A percentile compares a stretch with the other conserved stretches of the same genome.
phyloP scores from a whole-genome alignment of 2,113 vertebrate species.

The Myotis yumanensis region DNA sequence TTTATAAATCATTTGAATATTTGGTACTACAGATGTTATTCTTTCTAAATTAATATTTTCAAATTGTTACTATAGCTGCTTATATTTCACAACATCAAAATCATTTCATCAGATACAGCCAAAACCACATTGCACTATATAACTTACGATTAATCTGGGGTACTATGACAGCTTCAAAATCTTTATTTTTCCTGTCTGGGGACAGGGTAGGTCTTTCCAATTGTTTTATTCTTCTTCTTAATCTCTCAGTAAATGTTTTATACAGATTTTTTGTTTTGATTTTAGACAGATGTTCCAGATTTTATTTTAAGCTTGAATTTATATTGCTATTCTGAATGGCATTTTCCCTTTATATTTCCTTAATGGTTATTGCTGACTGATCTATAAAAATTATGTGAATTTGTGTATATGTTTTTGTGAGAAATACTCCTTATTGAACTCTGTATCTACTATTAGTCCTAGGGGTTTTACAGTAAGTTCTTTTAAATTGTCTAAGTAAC shows the following conservation, averaged over 20 bases:
- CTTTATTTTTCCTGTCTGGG: neutral
- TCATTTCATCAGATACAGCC: neutral
- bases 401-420: neutral
- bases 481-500: neutral
- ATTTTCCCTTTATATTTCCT: constrained; percentile 6
- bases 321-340: neutral
- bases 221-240: constrained; percentile 1
- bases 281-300: neutral
- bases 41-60: neutral
- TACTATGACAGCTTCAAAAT: neutral
- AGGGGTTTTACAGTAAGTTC: neutral
- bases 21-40: neutral
- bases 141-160: neutral
- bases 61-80: constrained; percentile 12
- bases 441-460: neutral
- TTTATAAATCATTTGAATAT: neutral
- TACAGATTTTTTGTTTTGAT: neutral
- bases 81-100: constrained; percentile 1
- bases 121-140: neutral
- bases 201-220: neutral
- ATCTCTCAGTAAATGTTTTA: neutral
- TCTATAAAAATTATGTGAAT: neutral
- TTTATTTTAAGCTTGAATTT: constrained; percentile 9
- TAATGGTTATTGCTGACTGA: neutral
- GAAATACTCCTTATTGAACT: neutral